Evolutionary conservation across 2,113 vertebrate genomes (phyloP), one percentile per base, ranked within the genome.

Genomic region (Pheucticus melanocephalus): DNA sequence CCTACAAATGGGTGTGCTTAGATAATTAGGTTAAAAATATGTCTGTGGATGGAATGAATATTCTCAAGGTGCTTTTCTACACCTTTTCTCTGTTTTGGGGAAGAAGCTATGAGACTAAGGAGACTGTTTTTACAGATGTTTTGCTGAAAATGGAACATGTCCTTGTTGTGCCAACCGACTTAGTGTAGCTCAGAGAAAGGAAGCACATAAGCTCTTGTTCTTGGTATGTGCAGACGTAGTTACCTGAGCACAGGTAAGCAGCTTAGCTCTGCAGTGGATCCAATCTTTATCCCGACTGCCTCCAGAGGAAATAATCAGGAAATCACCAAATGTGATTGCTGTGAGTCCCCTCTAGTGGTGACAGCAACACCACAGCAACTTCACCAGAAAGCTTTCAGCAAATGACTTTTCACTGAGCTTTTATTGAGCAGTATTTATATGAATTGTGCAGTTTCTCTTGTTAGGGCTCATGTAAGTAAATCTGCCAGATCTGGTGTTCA

Each of bases 271-370:
- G 51, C 47, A 64, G 48, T 59, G 53, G 54, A 75, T 88, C 51
- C 64, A 54, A 20, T 39, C 71, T 50, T 86, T 59, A 30, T 70
- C 39, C 51, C 11, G 5, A 21, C 47, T 57, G 40, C 35, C 71
- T 93, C 31, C 59, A 64, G 68, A 78, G 80, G 64, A 88, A 92
- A 56, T 64, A 25, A 79, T 21, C 56, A 31, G 27, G 51, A 50
- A 61, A 30, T 79, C 22, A 88, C 40, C 57, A 33, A 45, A 86
- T 86, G 68, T 72, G 50, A 4, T 51, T 95, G 86, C 90, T 73
- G 40, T 50, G 82, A 87, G 61, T 95, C 66, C 96, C 95, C 95
- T 94, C 96, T 97, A 93, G 95, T 94, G 95, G 96, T 70, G 80
- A 19, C 30, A 93, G 45, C 48, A 40, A 6, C 48, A 31, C 25